These are phyloP conservation scores for Cynopterus sphinx DNA, from an alignment of 2,797 vertebrate species.

Conservation along the genomic window DNA sequence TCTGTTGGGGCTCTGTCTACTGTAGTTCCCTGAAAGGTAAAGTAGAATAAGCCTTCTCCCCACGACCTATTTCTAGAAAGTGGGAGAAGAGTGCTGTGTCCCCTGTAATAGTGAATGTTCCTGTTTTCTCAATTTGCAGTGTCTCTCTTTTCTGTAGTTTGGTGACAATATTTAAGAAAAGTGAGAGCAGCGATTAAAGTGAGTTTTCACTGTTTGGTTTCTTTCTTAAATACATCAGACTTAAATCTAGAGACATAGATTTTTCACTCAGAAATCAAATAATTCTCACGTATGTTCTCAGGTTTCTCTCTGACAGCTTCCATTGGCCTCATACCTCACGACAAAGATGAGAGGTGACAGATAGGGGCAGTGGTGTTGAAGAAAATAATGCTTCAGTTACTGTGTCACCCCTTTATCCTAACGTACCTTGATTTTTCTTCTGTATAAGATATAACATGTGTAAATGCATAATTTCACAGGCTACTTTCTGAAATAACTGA, in stretches of 20 bases:
- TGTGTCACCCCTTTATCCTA: neutral
- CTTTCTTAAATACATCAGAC: neutral
- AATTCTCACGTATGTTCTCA: neutral
- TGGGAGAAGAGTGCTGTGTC: neutral
- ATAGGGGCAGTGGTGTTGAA: neutral
- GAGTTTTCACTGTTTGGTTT: neutral
- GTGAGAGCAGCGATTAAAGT: neutral
- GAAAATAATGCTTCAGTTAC: neutral
- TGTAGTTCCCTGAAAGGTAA: neutral
- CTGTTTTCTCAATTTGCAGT: neutral
- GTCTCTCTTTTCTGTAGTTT: neutral
- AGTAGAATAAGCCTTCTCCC: neutral
- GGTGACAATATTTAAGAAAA: neutral
- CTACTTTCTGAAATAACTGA: neutral
- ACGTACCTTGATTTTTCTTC: neutral
- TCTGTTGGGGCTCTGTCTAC: too few relatives aligned
- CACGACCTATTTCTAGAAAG: neutral
- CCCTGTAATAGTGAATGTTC: neutral
- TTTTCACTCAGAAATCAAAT: neutral
- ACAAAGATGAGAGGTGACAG: neutral
- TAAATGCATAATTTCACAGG: neutral
- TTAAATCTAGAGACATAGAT: neutral
- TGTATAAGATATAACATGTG: neutral
- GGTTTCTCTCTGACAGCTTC: neutral
- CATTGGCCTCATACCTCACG: neutral